Conservation (phyloP, 2,888 invertebrate species). For the Lysandra coridon region DNA sequence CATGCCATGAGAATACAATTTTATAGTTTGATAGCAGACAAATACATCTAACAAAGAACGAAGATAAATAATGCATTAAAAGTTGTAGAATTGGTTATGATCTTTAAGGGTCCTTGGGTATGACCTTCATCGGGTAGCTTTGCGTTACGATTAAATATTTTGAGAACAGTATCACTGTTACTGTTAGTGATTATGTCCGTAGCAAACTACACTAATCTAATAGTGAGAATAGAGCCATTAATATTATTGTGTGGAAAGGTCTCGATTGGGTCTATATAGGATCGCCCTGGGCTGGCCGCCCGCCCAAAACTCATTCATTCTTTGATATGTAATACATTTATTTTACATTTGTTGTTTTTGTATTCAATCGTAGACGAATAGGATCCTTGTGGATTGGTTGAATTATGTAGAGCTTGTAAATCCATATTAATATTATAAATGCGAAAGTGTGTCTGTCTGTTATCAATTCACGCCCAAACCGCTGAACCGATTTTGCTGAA, state of each 20-base stretch:
- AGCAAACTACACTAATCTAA: not conserved
- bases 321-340: not conserved
- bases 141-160: not conserved
- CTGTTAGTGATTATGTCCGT: not conserved
- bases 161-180: not conserved
- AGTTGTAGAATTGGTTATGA: too few relatives aligned
- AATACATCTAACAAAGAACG: too few relatives aligned
- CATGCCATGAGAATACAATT: too few relatives aligned
- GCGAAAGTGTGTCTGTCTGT: too few relatives aligned
- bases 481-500: too few relatives aligned
- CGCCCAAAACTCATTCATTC: not conserved
- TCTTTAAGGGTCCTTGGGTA: too few relatives aligned
- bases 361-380: not conserved
- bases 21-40: too few relatives aligned
- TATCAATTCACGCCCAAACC: too few relatives aligned
- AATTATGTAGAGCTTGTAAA: not conserved
- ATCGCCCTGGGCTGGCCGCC: not conserved
- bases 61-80: too few relatives aligned
- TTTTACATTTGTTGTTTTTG: not conserved
- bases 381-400: not conserved
- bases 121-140: too few relatives aligned
- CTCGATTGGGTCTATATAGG: not conserved
- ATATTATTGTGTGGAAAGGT: conserved; percentile 10
- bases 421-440: too few relatives aligned
- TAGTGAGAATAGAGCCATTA: not conserved